Percentiles rank a stretch among this genome's conserved stretches.
Evolutionary conservation across 2,113 vertebrate genomes (phyloP).

Genomic region (Pachycephala philippinensis): DNA sequence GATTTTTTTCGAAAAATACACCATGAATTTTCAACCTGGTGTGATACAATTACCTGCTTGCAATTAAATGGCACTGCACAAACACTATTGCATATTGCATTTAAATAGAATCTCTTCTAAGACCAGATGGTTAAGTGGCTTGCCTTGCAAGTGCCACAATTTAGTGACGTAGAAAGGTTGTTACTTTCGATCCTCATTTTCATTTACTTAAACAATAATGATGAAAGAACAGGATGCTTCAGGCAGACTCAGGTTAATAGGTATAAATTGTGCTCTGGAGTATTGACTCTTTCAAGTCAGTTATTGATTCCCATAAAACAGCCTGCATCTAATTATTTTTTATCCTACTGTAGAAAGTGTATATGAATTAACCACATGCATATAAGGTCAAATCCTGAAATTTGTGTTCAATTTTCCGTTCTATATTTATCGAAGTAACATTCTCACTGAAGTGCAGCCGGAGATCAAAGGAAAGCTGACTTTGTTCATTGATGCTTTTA

Average conservation of each 20-base stretch:
- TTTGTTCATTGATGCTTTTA: neutral
- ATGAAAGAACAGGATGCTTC: neutral
- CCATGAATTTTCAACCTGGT: neutral
- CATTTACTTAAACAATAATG: slow-evolving; percentile 11
- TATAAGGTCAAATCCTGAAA: neutral
- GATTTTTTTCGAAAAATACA: neutral
- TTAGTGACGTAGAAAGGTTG: neutral
- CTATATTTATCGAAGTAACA: neutral
- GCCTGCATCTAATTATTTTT: neutral
- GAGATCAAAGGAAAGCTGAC: neutral
- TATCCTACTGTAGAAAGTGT: neutral
- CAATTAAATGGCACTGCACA: neutral
- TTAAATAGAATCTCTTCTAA: neutral
- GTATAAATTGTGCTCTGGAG: neutral
- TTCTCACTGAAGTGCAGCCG: neutral
- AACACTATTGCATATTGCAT: neutral
- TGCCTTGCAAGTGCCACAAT: neutral
- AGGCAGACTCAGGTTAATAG: neutral
- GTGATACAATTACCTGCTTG: neutral
- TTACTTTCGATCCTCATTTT: neutral
- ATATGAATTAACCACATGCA: neutral
- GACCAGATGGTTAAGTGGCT: neutral
- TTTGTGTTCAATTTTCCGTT: neutral
- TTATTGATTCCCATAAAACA: neutral
- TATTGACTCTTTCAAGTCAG: neutral